Base-by-base conservation (phyloP, 1,140 invertebrate species). In the Chironomus tepperi region DNA sequence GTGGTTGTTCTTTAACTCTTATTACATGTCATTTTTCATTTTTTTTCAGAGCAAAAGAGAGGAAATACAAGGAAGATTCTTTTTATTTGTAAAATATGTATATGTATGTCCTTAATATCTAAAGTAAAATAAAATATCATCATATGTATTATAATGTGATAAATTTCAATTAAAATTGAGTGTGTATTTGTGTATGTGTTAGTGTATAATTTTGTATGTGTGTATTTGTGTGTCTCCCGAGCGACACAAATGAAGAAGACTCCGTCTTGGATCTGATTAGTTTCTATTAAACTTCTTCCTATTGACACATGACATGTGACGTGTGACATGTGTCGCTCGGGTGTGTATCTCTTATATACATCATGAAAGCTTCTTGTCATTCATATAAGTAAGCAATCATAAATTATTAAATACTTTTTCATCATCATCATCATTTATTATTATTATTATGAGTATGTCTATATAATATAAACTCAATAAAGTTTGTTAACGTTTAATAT, bases 391-490 rank as follows among this genome's bases (percentile, higher is more conserved):
- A 34, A 34, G 24, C 24, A 34, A 34, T 34, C 24, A 34, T 57
- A 57, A 57, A n/a, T 57, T 57, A 10, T 57, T 57, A 12, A 57
- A n/a, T 57, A 57, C 15, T 57, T n/a, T 57, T 12, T 57, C 47
- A 57, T 57, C 47, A 57, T 57, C 12, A 34, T 34, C 5, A 2
- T 2, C 5, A 34, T 34, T 34, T 34, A 34, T 34, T 2, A 34
- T 34, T 34, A 34, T 34, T 34, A 34, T 34, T 34, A 34, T 34
- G 24, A 34, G 24, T 34, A 34, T 34, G 24, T 34, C 24, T 2
- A 34, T n/a, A 57, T 57, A 57, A 57, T 57, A n/a, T n/a, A 57
- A 57, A 57, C 47, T 57, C 47, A 57, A 57, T 57, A 57, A 57
- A 57, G 10, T 57, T 57, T 57, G 47, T 57, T 57, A 15, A 57